Evolutionary conservation across 2,797 vertebrate species (phyloP), one percentile per base, ranked within the genome.

Genomic region (Gymnothorax javanicus): DNA sequence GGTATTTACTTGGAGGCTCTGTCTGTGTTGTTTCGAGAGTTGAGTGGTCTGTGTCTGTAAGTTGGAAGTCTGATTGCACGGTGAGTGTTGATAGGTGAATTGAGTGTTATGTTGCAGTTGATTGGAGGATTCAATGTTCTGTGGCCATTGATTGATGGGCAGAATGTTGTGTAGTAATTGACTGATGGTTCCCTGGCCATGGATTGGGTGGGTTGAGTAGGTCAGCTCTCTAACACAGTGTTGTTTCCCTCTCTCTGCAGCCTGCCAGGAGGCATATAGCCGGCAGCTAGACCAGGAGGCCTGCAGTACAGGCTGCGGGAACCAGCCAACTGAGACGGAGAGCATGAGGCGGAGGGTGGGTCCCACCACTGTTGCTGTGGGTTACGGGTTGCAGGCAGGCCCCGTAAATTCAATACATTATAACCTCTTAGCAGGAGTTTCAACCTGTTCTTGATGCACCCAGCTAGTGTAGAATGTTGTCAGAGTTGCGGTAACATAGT

Each of bases 191-290:
- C 9, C 59, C 6, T 60, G 2, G 59, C 59, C 33, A 43, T 86
- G n/a, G 52, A 56, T 27, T 43, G 86, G 50, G 82, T 81, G 84
- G 58, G 33, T 1, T 84, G 75, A 84, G 87, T 56, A 54, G 69
- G 86, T 57, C 79, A 15, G 87, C 33, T 86, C 75, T 87, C 85
- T 75, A 25, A 57, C 82, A 73, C 60, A 56, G 25, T 56, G 73
- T 17, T 4, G 23, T 59, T 58, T 77, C 85, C 71, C 82, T 88
- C 23, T 88, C 86, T 86, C n/a, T 57, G 17, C 92, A 99, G 98
- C 98, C 0, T 99, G 98, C 9, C 90, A 96, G 71, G 98, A 99
- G 93, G 98, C 98, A 59, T 99, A 99, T 56, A 91, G 95, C 85
- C 96, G 96, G 84, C 93, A 94, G 0, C 92, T 95, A 77, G 98